Evolutionary conservation across 2,888 invertebrate genomes (phyloP), one percentile per base, ranked within the genome.

Genomic region (Cheilosia soror): DNA sequence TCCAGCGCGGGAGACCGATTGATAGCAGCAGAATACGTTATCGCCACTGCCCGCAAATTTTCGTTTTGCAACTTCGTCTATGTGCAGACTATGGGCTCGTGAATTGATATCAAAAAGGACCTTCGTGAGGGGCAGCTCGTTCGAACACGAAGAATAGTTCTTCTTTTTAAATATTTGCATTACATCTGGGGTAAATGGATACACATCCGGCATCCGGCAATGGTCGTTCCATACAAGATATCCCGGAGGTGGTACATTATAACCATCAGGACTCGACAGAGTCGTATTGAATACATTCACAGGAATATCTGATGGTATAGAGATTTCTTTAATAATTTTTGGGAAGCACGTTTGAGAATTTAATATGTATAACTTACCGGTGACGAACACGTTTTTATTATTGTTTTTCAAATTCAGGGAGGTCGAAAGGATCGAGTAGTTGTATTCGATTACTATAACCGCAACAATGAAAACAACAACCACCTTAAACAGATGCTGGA

Each of bases 181-280:
- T 2, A 93, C 92, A 83, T 93, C 93, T 5, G 88, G 77, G 69
- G 94, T 93, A 78, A 94, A 94, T 4, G 95, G 93, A 88, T 95
- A 93, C 55, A 94, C 87, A 69, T 94, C 93, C 2, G 94, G 93
- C 89, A 95, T 95, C 87, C 93, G 93, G 88, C 95, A 95, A 88
- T 93, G 93, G 7, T 94, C 90, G 79, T 93, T 95, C 91, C 93
- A 90, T 0, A 92, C 92, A 68, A 90, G 89, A 82, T 88, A 92
- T 69, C 90, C 89, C 20, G 80, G 44, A 37, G 88, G 88, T 71
- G 65, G 73, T 15, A 13, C 5, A 15, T 42, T 29, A 7, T 55
- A n/a, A 4, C 2, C n/a, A 11, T 15, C 47, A 47, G 13, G 20
- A 25, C 25, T 7, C 20, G 7, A 4, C 37, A 1, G 11, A 37